Percentiles rank a stretch among this genome's conserved stretches.
These are phyloP conservation scores for Erebia ligea DNA, from an alignment of 2,888 invertebrate species.

Conservation along the genomic window DNA sequence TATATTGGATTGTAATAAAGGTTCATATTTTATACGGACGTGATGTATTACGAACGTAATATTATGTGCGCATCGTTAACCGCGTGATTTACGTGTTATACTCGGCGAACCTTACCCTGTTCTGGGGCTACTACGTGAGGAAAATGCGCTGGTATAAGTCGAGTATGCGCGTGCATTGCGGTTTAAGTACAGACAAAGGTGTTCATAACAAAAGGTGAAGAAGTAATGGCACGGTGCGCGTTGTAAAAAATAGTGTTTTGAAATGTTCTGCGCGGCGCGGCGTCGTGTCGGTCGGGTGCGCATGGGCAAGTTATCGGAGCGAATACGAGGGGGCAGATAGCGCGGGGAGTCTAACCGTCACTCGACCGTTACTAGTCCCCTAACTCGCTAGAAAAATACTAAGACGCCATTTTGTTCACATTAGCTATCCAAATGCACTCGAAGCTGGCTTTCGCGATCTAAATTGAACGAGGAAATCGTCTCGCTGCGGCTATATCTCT, in stretches of 20 bases:
- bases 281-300: constrained; percentile 81
- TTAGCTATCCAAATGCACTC: constrained; percentile 57
- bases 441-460: constrained; percentile 56
- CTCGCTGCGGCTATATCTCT: constrained; percentile 49
- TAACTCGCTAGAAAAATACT: constrained; percentile 79
- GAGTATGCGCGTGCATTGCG: constrained; percentile 59
- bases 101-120: constrained; percentile 65
- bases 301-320: constrained; percentile 83
- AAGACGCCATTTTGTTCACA: constrained; percentile 72
- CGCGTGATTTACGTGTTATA: constrained; percentile 67
- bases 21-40: constrained; percentile 55
- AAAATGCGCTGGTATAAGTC: constrained; percentile 46
- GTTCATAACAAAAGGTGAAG: constrained; percentile 51
- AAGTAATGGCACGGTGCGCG: constrained; percentile 66
- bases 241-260: constrained; percentile 69
- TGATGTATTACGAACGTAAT: constrained; percentile 62
- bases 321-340: constrained; percentile 83
- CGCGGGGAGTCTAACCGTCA: constrained; percentile 81
- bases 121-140: constrained; percentile 50
- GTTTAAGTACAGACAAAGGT: constrained; percentile 51
- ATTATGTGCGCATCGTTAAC: constrained; percentile 73
- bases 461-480: constrained; percentile 67
- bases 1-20: constrained; percentile 47
- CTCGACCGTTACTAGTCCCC: constrained; percentile 81
- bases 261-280: constrained; percentile 74